Evolutionary conservation across 2,888 invertebrate species (phyloP).

Genomic region (Allophyes oxyacanthae): DNA sequence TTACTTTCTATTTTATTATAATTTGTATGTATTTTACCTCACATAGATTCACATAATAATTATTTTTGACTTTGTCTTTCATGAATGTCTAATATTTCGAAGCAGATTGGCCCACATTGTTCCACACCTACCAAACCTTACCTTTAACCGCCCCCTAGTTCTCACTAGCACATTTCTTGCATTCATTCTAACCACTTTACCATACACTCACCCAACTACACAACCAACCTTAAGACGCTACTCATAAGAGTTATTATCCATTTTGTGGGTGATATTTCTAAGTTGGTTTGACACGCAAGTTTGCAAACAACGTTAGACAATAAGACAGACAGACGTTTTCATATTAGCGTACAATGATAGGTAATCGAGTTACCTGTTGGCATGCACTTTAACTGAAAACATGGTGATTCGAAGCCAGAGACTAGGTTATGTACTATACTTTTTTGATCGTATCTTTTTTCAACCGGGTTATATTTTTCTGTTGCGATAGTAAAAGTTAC

Average conservation of each 20-base stretch:
- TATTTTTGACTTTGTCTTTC: too few species aligned
- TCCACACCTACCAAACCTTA: conserved; percentile 15
- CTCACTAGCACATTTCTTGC: conserved; percentile 58
- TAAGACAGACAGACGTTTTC: conserved; percentile 51
- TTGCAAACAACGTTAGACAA: conserved; percentile 62
- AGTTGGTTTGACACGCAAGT: conserved; percentile 43
- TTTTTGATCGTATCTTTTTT: too few species aligned
- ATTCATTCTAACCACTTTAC: conserved; percentile 45
- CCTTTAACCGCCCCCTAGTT: conserved; percentile 42
- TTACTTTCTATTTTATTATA: too few species aligned
- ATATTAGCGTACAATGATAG: conserved; percentile 60
- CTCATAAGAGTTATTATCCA: conserved; percentile 24
- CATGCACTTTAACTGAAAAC: conserved; percentile 52
- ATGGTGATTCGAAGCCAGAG: conserved; percentile 9
- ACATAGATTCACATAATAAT: too few species aligned
- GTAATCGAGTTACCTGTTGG: conserved; percentile 57
- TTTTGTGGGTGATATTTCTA: conserved; percentile 9
- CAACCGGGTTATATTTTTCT: too few species aligned
- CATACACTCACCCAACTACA: not conserved
- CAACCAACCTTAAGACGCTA: not conserved
- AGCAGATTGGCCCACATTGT: not conserved
- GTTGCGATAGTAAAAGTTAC: too few species aligned
- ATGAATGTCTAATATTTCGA: too few species aligned
- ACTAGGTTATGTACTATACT: conserved; percentile 14
- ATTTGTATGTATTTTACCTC: too few species aligned